Percentiles rank a stretch among this genome's conserved stretches.
phyloP scores from a whole-genome alignment of 2,797 vertebrate species.

The Gadopsis marmoratus region DNA sequence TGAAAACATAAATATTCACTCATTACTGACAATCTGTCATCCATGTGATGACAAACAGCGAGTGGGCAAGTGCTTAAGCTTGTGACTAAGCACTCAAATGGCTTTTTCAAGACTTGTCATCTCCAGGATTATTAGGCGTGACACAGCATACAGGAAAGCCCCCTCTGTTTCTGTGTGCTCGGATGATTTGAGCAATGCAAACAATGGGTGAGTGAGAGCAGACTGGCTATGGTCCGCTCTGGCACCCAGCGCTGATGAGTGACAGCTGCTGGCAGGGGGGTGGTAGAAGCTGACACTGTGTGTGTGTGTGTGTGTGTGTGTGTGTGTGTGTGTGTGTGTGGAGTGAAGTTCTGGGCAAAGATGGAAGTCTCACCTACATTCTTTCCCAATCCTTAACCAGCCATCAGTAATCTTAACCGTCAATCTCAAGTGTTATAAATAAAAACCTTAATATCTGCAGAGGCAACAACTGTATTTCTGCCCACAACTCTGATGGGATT shows the following conservation, averaged over 20 bases:
- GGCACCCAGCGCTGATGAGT: slow-evolving; percentile 48
- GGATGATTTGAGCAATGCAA: slow-evolving; percentile 33
- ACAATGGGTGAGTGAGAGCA: slow-evolving; percentile 49
- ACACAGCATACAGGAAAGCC: slow-evolving; percentile 7
- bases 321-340: not conserved
- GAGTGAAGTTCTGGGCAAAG: slow-evolving; percentile 5
- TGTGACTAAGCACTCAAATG: slow-evolving; percentile 34
- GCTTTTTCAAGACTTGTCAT: slow-evolving; percentile 33
- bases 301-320: slow-evolving; percentile 24
- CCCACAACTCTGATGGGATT: not conserved
- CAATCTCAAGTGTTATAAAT: not conserved
- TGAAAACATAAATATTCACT: slow-evolving; percentile 23
- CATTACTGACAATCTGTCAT: slow-evolving; percentile 24
- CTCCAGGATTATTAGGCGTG: slow-evolving; percentile 19
- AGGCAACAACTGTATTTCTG: not conserved
- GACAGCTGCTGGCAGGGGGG: slow-evolving; percentile 61
- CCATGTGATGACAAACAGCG: slow-evolving; percentile 6
- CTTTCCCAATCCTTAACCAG: not conserved
- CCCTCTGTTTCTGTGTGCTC: slow-evolving; percentile 22
- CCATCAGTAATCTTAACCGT: not conserved
- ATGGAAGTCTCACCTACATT: not conserved
- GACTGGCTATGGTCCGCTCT: slow-evolving; percentile 45
- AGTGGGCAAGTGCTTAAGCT: slow-evolving; percentile 22
- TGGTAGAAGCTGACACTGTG: slow-evolving; percentile 45
- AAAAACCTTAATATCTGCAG: not conserved